Percentiles rank a stretch among this genome's conserved stretches.
Conservation (phyloP, 2,113 vertebrate species). For the Cygnus buccinator region DNA sequence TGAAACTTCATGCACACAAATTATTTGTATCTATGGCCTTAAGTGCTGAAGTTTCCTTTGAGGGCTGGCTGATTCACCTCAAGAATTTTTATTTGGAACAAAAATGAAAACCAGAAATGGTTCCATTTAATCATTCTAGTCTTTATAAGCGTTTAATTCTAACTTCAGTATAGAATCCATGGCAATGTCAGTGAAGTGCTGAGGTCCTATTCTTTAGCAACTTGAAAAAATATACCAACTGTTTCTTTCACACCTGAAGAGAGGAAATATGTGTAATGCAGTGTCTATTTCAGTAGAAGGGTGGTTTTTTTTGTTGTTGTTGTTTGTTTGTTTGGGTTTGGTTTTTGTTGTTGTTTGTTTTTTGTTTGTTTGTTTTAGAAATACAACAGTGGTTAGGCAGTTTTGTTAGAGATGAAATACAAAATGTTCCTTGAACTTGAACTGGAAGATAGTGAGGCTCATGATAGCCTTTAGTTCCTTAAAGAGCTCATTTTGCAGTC, state of each 20-base stretch:
- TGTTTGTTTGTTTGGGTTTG: not conserved
- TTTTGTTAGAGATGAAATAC: not conserved
- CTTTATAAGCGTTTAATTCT: not conserved
- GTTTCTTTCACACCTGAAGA: not conserved
- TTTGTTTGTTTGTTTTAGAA: not conserved
- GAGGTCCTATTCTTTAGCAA: not conserved
- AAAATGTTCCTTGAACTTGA: not conserved
- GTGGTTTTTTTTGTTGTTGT: not conserved
- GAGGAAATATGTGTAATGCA: not conserved
- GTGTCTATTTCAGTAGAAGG: not conserved
- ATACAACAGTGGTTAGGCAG: not conserved
- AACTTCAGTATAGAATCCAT: not conserved
- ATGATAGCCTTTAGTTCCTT: not conserved
- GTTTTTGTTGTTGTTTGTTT: no score
- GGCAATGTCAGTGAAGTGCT: not conserved
- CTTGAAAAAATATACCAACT: not conserved
- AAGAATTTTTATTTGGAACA: not conserved
- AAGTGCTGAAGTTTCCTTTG: not conserved
- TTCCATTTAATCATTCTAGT: not conserved
- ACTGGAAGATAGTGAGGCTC: not conserved
- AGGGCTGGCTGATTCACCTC: not conserved
- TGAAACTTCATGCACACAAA: not conserved
- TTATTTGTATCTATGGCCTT: not conserved
- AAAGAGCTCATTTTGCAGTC: not conserved
- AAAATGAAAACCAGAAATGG: not conserved